Percentiles rank a stretch among this genome's conserved stretches.
Evolutionary conservation across 1,140 invertebrate species (phyloP).

Genomic region (Cephus cinctus): DNA sequence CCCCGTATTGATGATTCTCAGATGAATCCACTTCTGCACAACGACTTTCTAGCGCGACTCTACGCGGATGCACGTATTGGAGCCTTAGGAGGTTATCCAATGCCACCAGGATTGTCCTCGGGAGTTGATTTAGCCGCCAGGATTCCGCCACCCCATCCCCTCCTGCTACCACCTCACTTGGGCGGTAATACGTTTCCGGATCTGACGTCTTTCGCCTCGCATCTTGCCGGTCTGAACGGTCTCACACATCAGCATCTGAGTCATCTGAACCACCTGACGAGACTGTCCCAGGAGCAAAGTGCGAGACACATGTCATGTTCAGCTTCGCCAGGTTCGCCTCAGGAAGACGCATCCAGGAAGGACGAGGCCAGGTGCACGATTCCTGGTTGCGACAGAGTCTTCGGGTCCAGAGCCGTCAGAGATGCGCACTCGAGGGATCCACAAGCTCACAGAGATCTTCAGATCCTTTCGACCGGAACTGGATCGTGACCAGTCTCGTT

Average conservation of each 20-base stretch:
- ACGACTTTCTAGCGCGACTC: constrained; percentile 80
- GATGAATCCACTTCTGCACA: constrained; percentile 59
- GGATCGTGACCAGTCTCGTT: constrained; percentile 49
- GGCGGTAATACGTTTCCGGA: constrained; percentile 52
- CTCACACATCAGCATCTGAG: constrained; percentile 60
- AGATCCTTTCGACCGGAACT: constrained; percentile 34
- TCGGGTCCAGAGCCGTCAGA: constrained; percentile 60
- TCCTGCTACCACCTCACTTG: constrained; percentile 46
- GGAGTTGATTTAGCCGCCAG: constrained; percentile 42
- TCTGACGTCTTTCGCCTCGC: constrained; percentile 49
- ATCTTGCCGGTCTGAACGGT: constrained; percentile 58
- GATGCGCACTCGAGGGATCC: constrained; percentile 61
- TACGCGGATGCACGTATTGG: constrained; percentile 69
- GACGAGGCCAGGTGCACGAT: constrained; percentile 61
- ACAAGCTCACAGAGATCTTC: constrained; percentile 48
- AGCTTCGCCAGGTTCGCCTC: no score
- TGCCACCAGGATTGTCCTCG: constrained; percentile 32
- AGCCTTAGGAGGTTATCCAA: constrained; percentile 37
- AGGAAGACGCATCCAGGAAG: no score
- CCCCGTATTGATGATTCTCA: constrained; percentile 42
- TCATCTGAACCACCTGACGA: constrained; percentile 56
- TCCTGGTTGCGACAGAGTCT: constrained; percentile 62
- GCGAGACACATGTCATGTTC: not conserved
- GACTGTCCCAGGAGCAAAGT: constrained; percentile 37
- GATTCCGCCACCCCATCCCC: constrained; percentile 45